Evolutionary conservation across 2,113 vertebrate genomes (phyloP).

Genomic region (Neogale vison): DNA sequence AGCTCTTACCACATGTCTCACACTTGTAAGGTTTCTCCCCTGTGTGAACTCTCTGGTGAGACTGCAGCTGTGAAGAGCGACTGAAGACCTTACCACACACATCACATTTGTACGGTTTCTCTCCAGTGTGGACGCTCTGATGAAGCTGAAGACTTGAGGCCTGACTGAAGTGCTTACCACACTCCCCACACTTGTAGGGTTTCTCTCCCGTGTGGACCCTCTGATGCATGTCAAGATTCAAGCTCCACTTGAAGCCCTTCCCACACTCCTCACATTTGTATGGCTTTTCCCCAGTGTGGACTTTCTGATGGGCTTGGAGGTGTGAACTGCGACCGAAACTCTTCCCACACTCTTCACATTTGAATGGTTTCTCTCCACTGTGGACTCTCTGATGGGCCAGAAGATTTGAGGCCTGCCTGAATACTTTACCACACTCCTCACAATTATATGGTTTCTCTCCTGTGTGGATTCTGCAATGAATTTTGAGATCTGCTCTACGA

Average conservation of each 20-base stretch:
- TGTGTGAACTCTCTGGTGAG: slow-evolving; percentile 69
- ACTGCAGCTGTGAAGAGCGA: slow-evolving; percentile 65
- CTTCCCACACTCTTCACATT: slow-evolving; percentile 77
- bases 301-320: slow-evolving; percentile 77
- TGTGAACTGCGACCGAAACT: slow-evolving; percentile 78
- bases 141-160: slow-evolving; percentile 76
- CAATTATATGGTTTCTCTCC: slow-evolving; percentile 76
- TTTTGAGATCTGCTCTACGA: slow-evolving; percentile 65
- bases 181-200: slow-evolving; percentile 78
- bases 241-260: slow-evolving; percentile 81
- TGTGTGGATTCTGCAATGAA: slow-evolving; percentile 73
- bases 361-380: slow-evolving; percentile 75
- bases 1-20: slow-evolving; percentile 71
- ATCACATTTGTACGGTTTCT: slow-evolving; percentile 73
- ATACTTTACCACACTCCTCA: slow-evolving; percentile 79
- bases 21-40: slow-evolving; percentile 77
- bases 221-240: slow-evolving; percentile 80
- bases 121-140: slow-evolving; percentile 76
- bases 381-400: slow-evolving; percentile 79
- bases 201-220: slow-evolving; percentile 80
- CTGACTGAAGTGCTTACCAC: slow-evolving; percentile 81
- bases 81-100: slow-evolving; percentile 74
- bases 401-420: slow-evolving; percentile 80
- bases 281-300: slow-evolving; percentile 78
- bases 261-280: slow-evolving; percentile 78